Conservation (phyloP, 35 echinoderm and acorn worm genomes). For the Strongylocentrotus purpuratus region DNA sequence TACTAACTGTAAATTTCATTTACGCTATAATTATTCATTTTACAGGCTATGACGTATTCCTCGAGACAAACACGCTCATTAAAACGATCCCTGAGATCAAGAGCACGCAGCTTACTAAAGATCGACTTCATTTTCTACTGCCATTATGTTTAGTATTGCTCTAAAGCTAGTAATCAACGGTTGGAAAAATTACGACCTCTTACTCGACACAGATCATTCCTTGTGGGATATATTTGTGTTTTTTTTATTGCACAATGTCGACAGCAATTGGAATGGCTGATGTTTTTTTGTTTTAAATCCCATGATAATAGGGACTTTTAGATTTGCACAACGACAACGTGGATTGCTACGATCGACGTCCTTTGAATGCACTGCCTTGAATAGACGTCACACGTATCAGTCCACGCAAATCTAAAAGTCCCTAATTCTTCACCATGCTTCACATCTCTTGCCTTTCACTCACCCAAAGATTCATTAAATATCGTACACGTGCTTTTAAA, state of each 20-base stretch:
- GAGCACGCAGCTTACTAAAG: background rate
- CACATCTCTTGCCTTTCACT: background rate
- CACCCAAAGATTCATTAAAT: background rate
- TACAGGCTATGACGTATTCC: background rate
- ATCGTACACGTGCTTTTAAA: background rate
- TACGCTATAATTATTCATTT: too few species aligned
- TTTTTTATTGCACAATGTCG: background rate
- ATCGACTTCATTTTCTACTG: background rate
- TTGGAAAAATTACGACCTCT: background rate
- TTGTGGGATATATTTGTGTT: background rate
- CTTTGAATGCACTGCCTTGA: too few species aligned
- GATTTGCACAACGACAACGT: too few species aligned
- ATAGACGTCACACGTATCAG: too few species aligned
- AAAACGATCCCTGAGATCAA: background rate
- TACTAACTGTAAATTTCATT: too few species aligned
- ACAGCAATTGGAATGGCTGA: background rate
- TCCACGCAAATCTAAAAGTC: too few species aligned
- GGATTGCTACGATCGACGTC: too few species aligned
- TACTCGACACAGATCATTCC: background rate
- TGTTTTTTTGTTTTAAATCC: background rate
- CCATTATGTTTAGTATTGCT: background rate
- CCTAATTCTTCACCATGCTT: background rate
- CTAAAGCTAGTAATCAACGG: background rate
- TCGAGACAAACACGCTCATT: background rate
- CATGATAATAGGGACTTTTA: too few species aligned